Percentiles rank a stretch among this genome's conserved stretches.
Conservation (phyloP, 2,888 invertebrate genomes). For the Drosophila infuscata region DNA sequence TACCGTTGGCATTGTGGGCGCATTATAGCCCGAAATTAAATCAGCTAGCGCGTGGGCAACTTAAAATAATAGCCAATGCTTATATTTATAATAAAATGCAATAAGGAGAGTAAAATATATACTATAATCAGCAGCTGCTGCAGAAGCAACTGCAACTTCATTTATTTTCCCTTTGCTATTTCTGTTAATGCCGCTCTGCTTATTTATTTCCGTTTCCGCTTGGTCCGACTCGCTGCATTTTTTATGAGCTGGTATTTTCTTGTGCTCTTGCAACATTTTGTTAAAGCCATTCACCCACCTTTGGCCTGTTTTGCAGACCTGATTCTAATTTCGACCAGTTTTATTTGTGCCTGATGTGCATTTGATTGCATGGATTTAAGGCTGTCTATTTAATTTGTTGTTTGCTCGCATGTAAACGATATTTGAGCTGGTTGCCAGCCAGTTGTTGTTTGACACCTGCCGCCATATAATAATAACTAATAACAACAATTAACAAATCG, state of each 20-base stretch:
- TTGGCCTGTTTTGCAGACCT: not conserved
- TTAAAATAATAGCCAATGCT: conserved; percentile 81
- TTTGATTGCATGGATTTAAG: conserved; percentile 31
- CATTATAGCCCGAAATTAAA: conserved; percentile 79
- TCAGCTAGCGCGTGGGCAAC: conserved; percentile 77
- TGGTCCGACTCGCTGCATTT: conserved; percentile 38
- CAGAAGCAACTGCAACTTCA: conserved; percentile 31
- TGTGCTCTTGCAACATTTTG: not conserved
- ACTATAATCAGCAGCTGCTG: conserved; percentile 47
- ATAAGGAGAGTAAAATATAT: conserved; percentile 63
- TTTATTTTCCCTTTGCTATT: conserved; percentile 26
- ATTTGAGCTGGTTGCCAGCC: conserved; percentile 19
- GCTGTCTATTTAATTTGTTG: conserved; percentile 45
- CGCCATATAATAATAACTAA: conserved; percentile 62
- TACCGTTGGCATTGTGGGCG: conserved; percentile 75
- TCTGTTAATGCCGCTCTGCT: conserved; percentile 37
- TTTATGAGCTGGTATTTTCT: conserved; percentile 21
- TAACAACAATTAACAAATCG: conserved; percentile 73
- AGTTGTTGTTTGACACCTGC: conserved; percentile 22
- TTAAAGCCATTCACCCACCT: conserved; percentile 8
- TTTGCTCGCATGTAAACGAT: conserved; percentile 45
- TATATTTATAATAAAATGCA: conserved; percentile 54
- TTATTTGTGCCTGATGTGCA: conserved; percentile 29
- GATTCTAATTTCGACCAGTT: not conserved
- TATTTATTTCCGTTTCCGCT: conserved; percentile 66